Conservation (phyloP, 2,797 vertebrate species). For the Rhinatrema bivittatum region DNA sequence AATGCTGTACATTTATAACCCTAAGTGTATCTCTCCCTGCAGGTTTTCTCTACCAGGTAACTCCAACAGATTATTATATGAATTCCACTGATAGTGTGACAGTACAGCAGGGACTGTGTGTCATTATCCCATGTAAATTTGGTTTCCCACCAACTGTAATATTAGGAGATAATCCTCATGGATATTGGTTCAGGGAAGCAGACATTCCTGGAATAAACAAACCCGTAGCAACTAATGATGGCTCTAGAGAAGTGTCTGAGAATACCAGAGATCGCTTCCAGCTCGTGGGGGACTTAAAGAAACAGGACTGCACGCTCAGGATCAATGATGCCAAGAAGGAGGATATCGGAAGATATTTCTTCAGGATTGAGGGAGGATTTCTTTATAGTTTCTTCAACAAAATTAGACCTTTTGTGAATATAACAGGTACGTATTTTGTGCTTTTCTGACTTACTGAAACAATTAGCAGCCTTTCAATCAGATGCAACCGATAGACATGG, state of each 20-base stretch:
- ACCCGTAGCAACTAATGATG: slow-evolving; percentile 2
- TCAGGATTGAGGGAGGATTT: background rate
- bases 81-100: rapidly evolving
- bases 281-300: background rate
- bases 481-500: too few species aligned
- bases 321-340: rapidly evolving
- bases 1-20: background rate
- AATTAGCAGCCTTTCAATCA: too few species aligned
- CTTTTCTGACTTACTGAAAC: too few species aligned
- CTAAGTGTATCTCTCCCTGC: background rate
- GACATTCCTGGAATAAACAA: rapidly evolving
- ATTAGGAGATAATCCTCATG: rapidly evolving
- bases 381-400: rapidly evolving
- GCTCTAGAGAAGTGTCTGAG: rapidly evolving
- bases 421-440: background rate
- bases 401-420: rapidly evolving
- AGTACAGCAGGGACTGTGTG: slow-evolving; percentile 2
- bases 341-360: background rate
- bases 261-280: background rate
- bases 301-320: slow-evolving; percentile 7
- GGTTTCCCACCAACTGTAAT: rapidly evolving
- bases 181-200: slow-evolving; percentile 5
- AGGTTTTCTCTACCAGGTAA: background rate
- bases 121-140: slow-evolving; percentile 11
- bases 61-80: rapidly evolving